A percentile compares a stretch with the other conserved stretches of the same genome.
Evolutionary conservation across 2,797 vertebrate species (phyloP).

Genomic region (Chromobotia macracanthus): DNA sequence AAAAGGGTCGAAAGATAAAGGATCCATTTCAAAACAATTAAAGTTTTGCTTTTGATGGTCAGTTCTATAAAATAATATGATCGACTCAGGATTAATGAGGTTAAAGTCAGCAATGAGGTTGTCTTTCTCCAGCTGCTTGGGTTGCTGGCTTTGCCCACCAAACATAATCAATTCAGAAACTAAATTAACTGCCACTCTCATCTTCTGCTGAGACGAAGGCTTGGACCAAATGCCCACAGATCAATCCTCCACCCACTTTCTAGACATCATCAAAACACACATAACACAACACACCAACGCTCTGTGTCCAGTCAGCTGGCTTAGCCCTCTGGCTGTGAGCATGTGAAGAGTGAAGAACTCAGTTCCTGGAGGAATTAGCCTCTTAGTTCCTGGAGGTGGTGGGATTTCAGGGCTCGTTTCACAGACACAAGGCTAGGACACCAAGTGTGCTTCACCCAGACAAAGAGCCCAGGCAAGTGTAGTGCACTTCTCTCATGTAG

Average conservation of each 20-base stretch:
- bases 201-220: conserved; percentile 26
- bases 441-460: conserved; percentile 59
- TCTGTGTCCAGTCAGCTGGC: conserved; percentile 38
- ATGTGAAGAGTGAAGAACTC: conserved; percentile 32
- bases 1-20: no score
- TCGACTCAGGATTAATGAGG: conserved; percentile 1
- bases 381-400: conserved; percentile 51
- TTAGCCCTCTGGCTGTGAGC: conserved; percentile 57
- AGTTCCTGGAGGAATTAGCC: conserved; percentile 53
- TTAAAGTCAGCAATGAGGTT: background rate
- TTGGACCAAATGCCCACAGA: conserved; percentile 46
- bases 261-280: conserved; percentile 45
- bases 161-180: conserved; percentile 42
- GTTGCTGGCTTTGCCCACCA: background rate
- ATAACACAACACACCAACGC: conserved; percentile 57
- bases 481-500: conserved; percentile 50
- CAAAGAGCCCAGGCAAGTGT: conserved; percentile 61
- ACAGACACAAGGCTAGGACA: conserved; percentile 64
- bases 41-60: no score
- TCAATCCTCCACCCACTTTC: conserved; percentile 37
- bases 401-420: conserved; percentile 69
- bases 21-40: no score
- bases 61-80: background rate
- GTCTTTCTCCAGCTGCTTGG: conserved; percentile 6
- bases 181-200: conserved; percentile 26